Base-by-base conservation (phyloP, 2,797 vertebrate species). In the Mormyrus proboscirostris region DNA sequence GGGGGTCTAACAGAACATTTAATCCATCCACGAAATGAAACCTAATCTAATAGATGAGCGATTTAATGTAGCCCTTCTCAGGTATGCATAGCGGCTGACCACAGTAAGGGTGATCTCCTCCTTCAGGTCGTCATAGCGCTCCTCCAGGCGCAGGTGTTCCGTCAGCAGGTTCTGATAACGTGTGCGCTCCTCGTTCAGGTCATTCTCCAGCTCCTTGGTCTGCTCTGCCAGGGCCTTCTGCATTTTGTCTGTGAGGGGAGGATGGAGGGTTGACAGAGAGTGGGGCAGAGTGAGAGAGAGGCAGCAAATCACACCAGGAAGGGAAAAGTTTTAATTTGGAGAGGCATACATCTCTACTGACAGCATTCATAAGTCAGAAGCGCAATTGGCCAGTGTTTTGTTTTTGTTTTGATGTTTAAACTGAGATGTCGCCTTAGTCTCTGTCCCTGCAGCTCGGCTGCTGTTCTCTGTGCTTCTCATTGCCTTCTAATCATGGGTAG, bases 91-190 rank as follows among this genome's bases (percentile, higher is more conserved):
- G 76, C 16, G 38, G 38, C 96, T 97, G 41, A 98, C 97, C 95
- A 96, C 94, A 91, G 97, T 96, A 0, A 96, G 92, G 25, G 94
- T 96, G 95, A 99, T 96, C 90, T 96, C 97, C 88, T 99, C 98
- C 92, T 97, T 99, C 89, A 99, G 94, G 91, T 99, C 98, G 90
- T 99, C 98, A 33, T 99, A 97, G 14, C 98, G 97, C 93, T 99
- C 98, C 95, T 99, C 99, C 49, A 99, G 93, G 88, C 97, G 97
- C 91, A 97, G 97, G 94, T 98, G 99, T 92, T 99, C 99, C 38
- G 96, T 96, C 90, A 99, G 96, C 89, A 99, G 97, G 94, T 99
- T 99, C 97, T 99, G 98, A 91, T 99, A 99, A 86, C 98, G 97
- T 25, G 98, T 94, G 4, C 99, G 95, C 49, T 99, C 99, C 90